phyloP scores from a whole-genome alignment of 2,797 vertebrate species.

The Phrynocephalus vlangalii region DNA sequence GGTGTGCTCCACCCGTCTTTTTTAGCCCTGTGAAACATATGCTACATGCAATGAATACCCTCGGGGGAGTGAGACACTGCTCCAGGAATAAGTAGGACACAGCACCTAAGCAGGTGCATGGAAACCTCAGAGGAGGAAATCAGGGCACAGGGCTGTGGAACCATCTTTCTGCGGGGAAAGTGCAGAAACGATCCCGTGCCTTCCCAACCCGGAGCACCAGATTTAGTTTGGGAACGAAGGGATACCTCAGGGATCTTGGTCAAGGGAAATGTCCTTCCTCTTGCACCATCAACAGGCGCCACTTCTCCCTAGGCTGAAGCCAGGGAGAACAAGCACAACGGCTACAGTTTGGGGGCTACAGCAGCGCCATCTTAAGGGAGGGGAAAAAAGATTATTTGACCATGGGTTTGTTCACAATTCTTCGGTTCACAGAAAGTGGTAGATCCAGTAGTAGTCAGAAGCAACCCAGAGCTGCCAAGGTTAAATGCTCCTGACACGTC shows the following conservation, averaged over 20 bases:
- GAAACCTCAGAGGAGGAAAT: too few relatives aligned
- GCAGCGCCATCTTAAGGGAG: too few relatives aligned
- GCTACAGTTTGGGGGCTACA: not conserved
- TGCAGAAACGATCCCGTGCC: not conserved
- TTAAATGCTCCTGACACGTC: not conserved
- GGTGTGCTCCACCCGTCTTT: not conserved
- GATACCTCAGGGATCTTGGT: not conserved
- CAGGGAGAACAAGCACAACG: not conserved
- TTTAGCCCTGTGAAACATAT: not conserved
- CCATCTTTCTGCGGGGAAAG: too few relatives aligned
- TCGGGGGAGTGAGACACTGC: not conserved
- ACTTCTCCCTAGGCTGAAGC: not conserved
- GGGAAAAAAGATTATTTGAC: not conserved
- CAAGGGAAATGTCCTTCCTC: not conserved
- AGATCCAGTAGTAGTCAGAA: not conserved
- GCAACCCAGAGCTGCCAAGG: not conserved
- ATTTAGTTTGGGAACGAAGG: not conserved
- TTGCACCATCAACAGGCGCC: not conserved
- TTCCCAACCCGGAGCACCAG: not conserved
- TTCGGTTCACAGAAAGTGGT: not conserved
- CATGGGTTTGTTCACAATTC: not conserved
- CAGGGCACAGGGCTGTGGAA: not conserved
- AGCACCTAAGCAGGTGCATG: not conserved
- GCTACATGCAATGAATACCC: conserved; percentile 13
- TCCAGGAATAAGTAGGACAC: not conserved